Evolutionary conservation across 2,113 vertebrate genomes (phyloP).

Genomic region (Cinclus cinclus): DNA sequence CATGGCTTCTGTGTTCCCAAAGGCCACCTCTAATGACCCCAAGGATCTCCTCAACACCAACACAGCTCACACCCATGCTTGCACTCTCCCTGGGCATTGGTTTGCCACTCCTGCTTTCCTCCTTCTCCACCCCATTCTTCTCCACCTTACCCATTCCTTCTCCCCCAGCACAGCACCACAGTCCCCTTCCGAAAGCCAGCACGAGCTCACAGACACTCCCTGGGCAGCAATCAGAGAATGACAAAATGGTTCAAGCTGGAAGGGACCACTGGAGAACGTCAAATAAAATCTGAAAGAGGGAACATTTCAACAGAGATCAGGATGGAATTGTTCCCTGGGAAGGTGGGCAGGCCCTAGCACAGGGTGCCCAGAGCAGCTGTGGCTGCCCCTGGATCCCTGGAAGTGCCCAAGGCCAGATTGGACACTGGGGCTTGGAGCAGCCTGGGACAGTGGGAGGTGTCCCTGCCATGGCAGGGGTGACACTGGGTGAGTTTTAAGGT

Average conservation of each 20-base stretch:
- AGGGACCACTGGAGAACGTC: background rate
- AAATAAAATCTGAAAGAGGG: background rate
- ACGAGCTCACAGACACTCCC: rapidly evolving
- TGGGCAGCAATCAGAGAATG: rapidly evolving
- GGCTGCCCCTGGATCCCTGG: background rate
- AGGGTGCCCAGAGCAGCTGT: background rate
- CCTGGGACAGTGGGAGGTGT: background rate
- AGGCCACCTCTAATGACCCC: background rate
- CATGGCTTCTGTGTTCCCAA: background rate
- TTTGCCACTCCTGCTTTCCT: background rate
- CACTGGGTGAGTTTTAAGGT: rapidly evolving
- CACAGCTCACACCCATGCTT: rapidly evolving
- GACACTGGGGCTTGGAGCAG: rapidly evolving
- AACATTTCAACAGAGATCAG: background rate
- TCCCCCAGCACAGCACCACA: background rate
- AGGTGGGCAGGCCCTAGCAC: background rate
- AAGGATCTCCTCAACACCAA: background rate
- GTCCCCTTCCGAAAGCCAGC: background rate
- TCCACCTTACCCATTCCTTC: background rate
- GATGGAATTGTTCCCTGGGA: rapidly evolving
- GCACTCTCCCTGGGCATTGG: rapidly evolving
- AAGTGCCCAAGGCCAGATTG: background rate
- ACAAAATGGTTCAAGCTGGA: background rate
- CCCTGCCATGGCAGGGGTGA: background rate
- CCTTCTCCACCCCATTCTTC: background rate